phyloP scores from a whole-genome alignment of 23 tunicate genomes.

The Pegea sp. region DNA sequence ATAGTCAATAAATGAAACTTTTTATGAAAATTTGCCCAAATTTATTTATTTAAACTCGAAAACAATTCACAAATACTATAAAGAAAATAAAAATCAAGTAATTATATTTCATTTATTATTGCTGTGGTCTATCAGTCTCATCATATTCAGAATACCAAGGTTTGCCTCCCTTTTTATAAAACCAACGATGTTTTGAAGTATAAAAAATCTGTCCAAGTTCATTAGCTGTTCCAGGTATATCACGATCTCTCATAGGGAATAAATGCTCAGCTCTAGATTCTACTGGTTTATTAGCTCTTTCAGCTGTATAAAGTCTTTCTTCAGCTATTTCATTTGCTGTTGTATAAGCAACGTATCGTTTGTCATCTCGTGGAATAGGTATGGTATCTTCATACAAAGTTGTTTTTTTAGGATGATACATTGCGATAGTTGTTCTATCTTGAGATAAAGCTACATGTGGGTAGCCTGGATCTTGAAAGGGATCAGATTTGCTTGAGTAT shows the following conservation, averaged over 20 bases:
- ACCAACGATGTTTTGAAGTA: constrained; percentile 62
- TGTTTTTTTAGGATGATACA: constrained; percentile 50
- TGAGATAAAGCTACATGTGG: constrained; percentile 60
- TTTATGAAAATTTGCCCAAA: too few relatives aligned
- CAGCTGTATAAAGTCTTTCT: constrained; percentile 15
- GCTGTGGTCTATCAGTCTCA: too few relatives aligned
- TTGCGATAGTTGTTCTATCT: constrained; percentile 37
- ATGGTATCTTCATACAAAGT: constrained; percentile 49
- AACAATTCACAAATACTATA: too few relatives aligned
- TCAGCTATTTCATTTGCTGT: constrained; percentile 11
- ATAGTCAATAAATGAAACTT: too few relatives aligned
- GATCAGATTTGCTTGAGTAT: too few relatives aligned
- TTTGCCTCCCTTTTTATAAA: too few relatives aligned
- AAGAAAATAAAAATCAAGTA: too few relatives aligned
- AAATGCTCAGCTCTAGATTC: constrained; percentile 20
- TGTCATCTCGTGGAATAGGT: constrained; percentile 65
- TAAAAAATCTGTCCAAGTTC: constrained; percentile 43
- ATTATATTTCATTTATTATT: too few relatives aligned
- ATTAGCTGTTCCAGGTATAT: constrained; percentile 34
- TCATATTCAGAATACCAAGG: too few relatives aligned
- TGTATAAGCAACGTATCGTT: constrained; percentile 24
- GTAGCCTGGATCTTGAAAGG: too few relatives aligned
- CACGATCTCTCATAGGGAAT: constrained; percentile 35
- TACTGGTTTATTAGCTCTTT: constrained; percentile 22
- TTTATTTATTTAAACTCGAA: too few relatives aligned